Percentiles rank a stretch among this genome's conserved stretches.
Evolutionary conservation across 2,113 vertebrate genomes (phyloP).

Genomic region (Poicephalus meyeri): DNA sequence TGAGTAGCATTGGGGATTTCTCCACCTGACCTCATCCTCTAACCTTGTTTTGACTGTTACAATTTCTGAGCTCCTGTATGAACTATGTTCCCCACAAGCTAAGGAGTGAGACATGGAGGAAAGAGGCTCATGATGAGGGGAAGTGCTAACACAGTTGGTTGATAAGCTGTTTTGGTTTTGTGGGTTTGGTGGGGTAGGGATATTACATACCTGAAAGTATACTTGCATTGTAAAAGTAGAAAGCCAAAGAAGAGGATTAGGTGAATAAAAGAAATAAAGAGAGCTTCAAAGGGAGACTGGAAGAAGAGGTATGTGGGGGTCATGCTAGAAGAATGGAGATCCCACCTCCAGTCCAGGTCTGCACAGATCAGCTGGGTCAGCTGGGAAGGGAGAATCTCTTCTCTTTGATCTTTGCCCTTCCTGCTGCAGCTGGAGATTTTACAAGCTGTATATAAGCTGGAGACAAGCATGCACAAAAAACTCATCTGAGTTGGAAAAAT

Average conservation of each 20-base stretch:
- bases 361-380: not conserved
- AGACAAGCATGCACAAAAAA: rapidly evolving
- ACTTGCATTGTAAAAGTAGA: not conserved
- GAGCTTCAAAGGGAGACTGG: not conserved
- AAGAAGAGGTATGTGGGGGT: not conserved
- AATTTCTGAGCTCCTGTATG: not conserved
- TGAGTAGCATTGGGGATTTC: not conserved
- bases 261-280: not conserved
- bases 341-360: not conserved
- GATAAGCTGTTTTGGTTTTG: not conserved
- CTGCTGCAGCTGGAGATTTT: not conserved
- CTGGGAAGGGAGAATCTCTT: not conserved
- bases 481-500: not conserved
- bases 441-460: not conserved
- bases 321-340: not conserved
- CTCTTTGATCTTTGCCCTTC: not conserved
- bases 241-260: not conserved
- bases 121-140: not conserved
- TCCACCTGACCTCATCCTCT: not conserved
- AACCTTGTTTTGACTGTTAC: not conserved
- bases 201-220: not conserved
- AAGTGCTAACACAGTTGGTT: not conserved
- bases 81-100: not conserved
- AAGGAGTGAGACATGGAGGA: not conserved
- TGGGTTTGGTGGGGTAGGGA: not conserved